Conservation (phyloP, 1,140 invertebrate species). For the Drosophila tsacasi region DNA sequence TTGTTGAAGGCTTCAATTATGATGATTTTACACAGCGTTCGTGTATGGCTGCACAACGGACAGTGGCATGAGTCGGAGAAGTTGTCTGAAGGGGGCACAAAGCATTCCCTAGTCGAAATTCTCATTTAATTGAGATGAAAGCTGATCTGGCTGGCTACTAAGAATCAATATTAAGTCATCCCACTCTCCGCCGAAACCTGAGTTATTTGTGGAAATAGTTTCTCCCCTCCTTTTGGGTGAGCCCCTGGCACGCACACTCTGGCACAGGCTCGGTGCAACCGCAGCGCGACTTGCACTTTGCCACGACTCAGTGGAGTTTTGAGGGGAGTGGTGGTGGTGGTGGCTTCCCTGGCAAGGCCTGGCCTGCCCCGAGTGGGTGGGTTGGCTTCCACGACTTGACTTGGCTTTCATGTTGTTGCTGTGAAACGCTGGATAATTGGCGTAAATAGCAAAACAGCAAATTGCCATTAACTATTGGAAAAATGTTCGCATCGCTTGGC, state of each 20-base stretch:
- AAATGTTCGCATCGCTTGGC: constrained; percentile 73
- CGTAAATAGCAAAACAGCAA: constrained; percentile 84
- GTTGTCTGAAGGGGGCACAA: neutral
- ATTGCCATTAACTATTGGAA: constrained; percentile 84
- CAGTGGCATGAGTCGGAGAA: constrained; percentile 10
- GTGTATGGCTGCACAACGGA: constrained; percentile 9
- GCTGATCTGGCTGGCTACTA: neutral
- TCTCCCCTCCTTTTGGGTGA: neutral
- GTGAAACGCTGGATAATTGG: constrained; percentile 79
- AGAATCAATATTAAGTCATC: neutral
- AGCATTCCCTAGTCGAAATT: neutral
- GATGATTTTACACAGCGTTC: constrained; percentile 65
- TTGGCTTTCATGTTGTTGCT: constrained; percentile 68
- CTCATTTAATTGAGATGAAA: neutral
- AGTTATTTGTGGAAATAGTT: neutral
- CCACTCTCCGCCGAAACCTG: neutral
- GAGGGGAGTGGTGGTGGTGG: constrained; percentile 5
- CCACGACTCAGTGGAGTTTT: constrained; percentile 44
- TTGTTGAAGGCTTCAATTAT: constrained; percentile 83
- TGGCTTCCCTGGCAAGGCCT: constrained; percentile 25
- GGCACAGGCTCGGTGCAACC: constrained; percentile 43
- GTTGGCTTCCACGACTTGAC: constrained; percentile 47
- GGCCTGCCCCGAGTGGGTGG: constrained; percentile 21
- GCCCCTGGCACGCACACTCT: constrained; percentile 31
- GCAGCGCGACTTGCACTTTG: constrained; percentile 68